A percentile compares a stretch with the other conserved stretches of the same genome.
Evolutionary conservation across 2,888 invertebrate genomes (phyloP).

Genomic region (Plagodis dolabraria): DNA sequence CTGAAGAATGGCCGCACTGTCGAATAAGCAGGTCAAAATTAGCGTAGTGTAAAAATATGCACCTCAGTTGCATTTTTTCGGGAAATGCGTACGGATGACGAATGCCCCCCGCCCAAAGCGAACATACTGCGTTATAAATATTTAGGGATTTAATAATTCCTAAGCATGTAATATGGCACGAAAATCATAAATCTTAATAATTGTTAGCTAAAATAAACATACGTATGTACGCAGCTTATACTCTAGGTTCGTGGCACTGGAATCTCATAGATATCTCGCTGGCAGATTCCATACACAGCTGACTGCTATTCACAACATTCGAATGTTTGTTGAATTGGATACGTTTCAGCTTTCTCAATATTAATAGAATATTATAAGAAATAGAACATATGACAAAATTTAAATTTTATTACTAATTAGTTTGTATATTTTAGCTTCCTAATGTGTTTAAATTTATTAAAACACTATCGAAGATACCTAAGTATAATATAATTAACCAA

Average conservation of each 20-base stretch:
- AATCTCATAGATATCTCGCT: constrained; percentile 72
- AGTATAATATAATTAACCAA: too few relatives aligned
- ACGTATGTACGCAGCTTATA: constrained; percentile 50
- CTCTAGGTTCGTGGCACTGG: constrained; percentile 52
- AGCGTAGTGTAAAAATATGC: too few relatives aligned
- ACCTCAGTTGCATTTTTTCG: neutral
- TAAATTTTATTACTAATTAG: neutral
- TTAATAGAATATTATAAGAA: constrained; percentile 5
- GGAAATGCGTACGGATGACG: neutral
- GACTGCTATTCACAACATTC: constrained; percentile 65
- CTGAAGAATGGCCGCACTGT: too few relatives aligned
- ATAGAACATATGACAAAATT: neutral
- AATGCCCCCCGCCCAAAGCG: neutral
- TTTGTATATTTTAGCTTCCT: too few relatives aligned
- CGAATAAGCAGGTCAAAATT: too few relatives aligned
- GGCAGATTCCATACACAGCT: constrained; percentile 66
- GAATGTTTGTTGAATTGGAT: constrained; percentile 45
- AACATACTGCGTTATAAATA: too few relatives aligned
- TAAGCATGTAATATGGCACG: too few relatives aligned
- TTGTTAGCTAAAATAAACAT: constrained; percentile 9
- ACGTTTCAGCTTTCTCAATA: constrained; percentile 37
- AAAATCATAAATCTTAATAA: neutral
- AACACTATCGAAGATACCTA: too few relatives aligned
- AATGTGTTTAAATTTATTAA: too few relatives aligned
- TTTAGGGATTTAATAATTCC: too few relatives aligned